A percentile compares a stretch with the other conserved stretches of the same genome.
These are phyloP conservation scores for Stegophylla sp. DNA, from an alignment of 2,888 invertebrate species.

Conservation along the genomic window DNA sequence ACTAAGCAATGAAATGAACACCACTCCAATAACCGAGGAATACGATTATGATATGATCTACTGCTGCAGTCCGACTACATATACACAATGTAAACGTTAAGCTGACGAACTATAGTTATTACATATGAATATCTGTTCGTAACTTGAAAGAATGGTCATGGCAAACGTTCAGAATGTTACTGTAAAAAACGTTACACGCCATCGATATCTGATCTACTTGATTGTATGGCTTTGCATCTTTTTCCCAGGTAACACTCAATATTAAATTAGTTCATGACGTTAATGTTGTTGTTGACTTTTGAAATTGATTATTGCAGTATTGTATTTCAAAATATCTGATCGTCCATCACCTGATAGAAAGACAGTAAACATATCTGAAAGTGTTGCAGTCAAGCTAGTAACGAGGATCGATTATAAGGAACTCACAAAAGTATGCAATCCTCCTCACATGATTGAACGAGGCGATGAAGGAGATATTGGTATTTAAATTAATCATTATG, in stretches of 20 bases:
- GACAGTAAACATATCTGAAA: not conserved
- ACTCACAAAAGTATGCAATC: constrained; percentile 76
- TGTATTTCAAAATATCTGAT: constrained; percentile 48
- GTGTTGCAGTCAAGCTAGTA: not conserved
- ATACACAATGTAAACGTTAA: too few species aligned
- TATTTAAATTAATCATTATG: not conserved
- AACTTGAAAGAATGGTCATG: constrained; percentile 1
- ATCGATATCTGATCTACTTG: constrained; percentile 42
- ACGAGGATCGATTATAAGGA: constrained; percentile 71
- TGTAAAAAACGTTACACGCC: constrained; percentile 27
- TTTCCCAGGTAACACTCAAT: constrained; percentile 36
- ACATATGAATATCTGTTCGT: too few species aligned
- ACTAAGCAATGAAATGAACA: too few species aligned
- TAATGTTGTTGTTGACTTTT: not conserved
- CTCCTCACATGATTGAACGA: constrained; percentile 73
- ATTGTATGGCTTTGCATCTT: constrained; percentile 48
- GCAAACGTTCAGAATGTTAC: not conserved
- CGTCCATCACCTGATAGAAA: constrained; percentile 4
- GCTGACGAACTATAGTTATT: too few species aligned
- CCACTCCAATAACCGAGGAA: too few species aligned
- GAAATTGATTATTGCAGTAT: not conserved
- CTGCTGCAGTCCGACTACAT: too few species aligned
- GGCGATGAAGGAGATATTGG: constrained; percentile 76
- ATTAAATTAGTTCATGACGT: too few species aligned
- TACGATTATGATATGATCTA: too few species aligned